phyloP scores from a whole-genome alignment of 2,797 vertebrate species.

The Muscicapa striata region DNA sequence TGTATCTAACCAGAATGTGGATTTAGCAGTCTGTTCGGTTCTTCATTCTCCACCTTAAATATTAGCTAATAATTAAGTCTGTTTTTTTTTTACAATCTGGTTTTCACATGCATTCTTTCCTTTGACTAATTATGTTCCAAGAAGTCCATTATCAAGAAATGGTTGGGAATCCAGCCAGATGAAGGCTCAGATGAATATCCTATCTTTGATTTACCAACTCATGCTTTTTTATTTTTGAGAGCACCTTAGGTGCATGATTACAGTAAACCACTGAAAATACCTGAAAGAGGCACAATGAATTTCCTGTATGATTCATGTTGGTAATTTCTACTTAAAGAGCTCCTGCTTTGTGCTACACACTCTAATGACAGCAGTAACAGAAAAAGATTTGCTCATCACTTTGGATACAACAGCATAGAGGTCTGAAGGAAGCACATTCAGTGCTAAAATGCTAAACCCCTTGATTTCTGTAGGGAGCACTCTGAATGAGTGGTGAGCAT shows the following conservation, averaged over 20 bases:
- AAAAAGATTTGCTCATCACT: neutral
- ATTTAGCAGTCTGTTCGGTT: no score
- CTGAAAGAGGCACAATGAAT: neutral
- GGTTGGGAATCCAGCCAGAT: neutral
- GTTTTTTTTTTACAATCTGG: neutral
- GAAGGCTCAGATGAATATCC: neutral
- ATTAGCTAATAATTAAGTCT: neutral
- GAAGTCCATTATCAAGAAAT: neutral
- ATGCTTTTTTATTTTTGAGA: neutral
- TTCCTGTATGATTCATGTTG: neutral
- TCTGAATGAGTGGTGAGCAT: neutral
- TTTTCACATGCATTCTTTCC: neutral
- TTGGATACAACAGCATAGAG: neutral
- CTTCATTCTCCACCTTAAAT: neutral
- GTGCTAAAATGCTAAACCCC: neutral
- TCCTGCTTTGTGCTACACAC: neutral
- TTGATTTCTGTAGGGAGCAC: neutral
- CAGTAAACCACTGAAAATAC: neutral
- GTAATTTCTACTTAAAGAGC: neutral
- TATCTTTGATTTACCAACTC: neutral
- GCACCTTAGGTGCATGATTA: neutral
- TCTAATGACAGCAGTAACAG: neutral
- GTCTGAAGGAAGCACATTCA: neutral
- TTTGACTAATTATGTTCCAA: neutral
- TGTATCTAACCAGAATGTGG: neutral